Percentiles rank a stretch among this genome's conserved stretches.
Conservation (phyloP, 2,113 vertebrate species). For the Isurus oxyrinchus region DNA sequence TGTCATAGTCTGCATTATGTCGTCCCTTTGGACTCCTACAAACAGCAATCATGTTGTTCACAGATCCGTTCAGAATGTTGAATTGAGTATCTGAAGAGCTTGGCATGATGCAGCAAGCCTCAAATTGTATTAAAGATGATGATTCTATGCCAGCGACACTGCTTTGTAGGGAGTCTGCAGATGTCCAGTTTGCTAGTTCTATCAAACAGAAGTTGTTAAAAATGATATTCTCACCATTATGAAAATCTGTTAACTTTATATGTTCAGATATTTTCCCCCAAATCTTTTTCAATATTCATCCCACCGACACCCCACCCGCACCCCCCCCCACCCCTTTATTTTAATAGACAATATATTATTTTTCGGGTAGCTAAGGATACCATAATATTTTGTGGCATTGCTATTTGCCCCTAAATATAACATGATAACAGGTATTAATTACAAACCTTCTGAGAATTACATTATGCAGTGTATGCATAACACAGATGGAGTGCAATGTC, state of each 20-base stretch:
- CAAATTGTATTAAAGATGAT: background rate
- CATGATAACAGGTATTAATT: background rate
- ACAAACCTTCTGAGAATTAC: background rate
- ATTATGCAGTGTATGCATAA: background rate
- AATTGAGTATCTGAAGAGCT: background rate
- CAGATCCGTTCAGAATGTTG: background rate
- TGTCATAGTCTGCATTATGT: background rate
- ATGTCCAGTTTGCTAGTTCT: background rate
- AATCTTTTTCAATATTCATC: background rate
- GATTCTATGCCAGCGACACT: background rate
- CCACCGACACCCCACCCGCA: too few species aligned
- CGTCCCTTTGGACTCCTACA: background rate
- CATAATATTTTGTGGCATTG: background rate
- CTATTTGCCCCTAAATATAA: background rate
- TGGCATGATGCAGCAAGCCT: background rate
- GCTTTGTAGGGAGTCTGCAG: background rate
- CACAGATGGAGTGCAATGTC: background rate
- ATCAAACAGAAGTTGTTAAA: background rate
- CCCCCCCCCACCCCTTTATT: too few species aligned
- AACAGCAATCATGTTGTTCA: constrained; percentile 5
- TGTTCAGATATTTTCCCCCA: background rate
- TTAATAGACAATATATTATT: background rate
- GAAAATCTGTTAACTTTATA: background rate
- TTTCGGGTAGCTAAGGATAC: background rate
- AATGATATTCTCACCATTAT: background rate